Percentiles rank a stretch among this genome's conserved stretches.
Evolutionary conservation across 2,888 invertebrate genomes (phyloP).

Genomic region (Pyrrhia umbra): DNA sequence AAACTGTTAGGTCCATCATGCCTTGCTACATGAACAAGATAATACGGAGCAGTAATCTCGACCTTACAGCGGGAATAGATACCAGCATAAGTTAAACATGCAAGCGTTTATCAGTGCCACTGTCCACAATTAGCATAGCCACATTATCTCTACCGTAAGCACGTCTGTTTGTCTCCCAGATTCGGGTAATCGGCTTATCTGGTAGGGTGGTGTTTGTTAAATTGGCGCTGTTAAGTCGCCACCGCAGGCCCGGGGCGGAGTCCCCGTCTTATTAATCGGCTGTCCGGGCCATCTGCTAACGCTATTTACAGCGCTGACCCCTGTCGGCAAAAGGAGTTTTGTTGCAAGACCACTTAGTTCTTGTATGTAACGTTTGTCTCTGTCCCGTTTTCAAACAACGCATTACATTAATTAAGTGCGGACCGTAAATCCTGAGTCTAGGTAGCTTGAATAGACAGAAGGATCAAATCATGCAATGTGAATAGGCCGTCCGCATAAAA

Average conservation of each 20-base stretch:
- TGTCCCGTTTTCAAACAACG: constrained; percentile 63
- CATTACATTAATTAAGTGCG: constrained; percentile 60
- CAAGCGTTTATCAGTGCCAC: constrained; percentile 56
- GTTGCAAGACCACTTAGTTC: constrained; percentile 75
- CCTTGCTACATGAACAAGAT: constrained; percentile 9
- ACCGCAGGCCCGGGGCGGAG: constrained; percentile 79
- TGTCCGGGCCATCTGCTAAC: constrained; percentile 88
- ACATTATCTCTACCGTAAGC: constrained; percentile 64
- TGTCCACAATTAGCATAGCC: constrained; percentile 71
- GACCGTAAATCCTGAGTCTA: constrained; percentile 46
- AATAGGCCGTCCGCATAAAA: background rate
- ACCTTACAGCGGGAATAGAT: constrained; percentile 13
- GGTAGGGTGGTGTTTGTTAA: constrained; percentile 76
- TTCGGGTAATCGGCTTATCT: constrained; percentile 82
- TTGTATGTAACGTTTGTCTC: constrained; percentile 73
- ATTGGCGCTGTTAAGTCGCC: constrained; percentile 79
- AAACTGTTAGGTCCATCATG: background rate
- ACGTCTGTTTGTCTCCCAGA: constrained; percentile 76
- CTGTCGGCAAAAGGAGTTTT: constrained; percentile 76
- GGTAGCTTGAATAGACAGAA: constrained; percentile 21
- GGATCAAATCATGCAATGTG: constrained; percentile 19
- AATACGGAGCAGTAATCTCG: constrained; percentile 7
- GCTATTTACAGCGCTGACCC: constrained; percentile 85
- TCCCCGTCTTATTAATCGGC: constrained; percentile 88
- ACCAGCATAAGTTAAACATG: constrained; percentile 40